phyloP scores from a whole-genome alignment of 2,888 invertebrate genomes.

The Germaria angustata region DNA sequence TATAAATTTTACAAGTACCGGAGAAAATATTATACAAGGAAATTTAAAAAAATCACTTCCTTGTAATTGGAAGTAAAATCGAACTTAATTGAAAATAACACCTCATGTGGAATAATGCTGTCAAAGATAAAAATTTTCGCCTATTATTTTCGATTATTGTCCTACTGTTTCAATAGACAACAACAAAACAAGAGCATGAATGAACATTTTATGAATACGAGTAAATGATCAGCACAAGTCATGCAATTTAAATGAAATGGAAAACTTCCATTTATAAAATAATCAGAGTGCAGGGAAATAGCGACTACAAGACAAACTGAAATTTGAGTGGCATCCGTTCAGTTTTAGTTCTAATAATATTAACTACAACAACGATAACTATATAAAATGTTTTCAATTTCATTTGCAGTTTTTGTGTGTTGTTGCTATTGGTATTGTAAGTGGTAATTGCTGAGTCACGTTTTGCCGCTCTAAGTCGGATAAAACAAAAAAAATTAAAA shows the following conservation, averaged over 20 bases:
- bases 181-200: background rate
- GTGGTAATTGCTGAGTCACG: conserved; percentile 70
- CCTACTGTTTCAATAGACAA: conserved; percentile 11
- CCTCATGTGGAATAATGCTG: background rate
- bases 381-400: conserved; percentile 57
- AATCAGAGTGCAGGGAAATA: background rate
- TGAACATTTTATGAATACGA: background rate
- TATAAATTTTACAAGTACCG: no score
- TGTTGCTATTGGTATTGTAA: conserved; percentile 54
- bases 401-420: conserved; percentile 50
- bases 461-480: conserved; percentile 63
- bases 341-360: conserved; percentile 51
- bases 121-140: background rate
- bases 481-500: conserved; percentile 19
- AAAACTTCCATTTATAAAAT: conserved; percentile 45
- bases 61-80: no score
- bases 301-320: conserved; percentile 30
- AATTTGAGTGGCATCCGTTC: conserved; percentile 66
- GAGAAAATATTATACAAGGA: no score
- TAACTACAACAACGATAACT: background rate
- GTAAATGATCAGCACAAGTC: background rate
- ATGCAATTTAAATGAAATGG: conserved; percentile 50
- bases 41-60: no score
- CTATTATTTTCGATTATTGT: conserved; percentile 16
- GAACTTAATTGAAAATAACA: background rate